Base-by-base conservation (phyloP, 2,113 vertebrate species). In the Sinocyclocheilus maitianheensis region DNA sequence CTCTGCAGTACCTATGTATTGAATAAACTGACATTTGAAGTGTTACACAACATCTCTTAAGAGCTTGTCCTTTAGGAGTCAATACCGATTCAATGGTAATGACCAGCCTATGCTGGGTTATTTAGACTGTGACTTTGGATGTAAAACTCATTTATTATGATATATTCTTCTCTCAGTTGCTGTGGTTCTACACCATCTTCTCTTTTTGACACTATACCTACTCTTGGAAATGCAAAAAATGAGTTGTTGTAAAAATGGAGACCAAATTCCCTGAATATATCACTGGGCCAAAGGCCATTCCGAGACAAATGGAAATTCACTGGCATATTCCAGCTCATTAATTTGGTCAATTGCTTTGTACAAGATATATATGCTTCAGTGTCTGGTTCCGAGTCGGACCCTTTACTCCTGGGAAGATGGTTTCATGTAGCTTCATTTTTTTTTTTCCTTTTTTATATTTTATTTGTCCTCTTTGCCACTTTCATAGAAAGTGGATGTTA, bases 291-390 rank as follows among this genome's bases (percentile, higher is more conserved):
- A 83, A 72, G 81, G 81, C 81, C 81, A 58, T 72, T 55, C 24
- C 18, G 48, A 53, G 81, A 83, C 81, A 83, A 83, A 83, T 83
- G 81, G 81, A 72, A 72, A 55, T 55, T 83, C 81, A 83, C 81
- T 83, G 48, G 65, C 24, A 55, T 72, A 83, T 83, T 83, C 81
- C 81, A 83, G 81, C 63, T 72, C 81, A 83, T 83, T 83, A 72
- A 72, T 72, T 83, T 83, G 46, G 48, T 53, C 81, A 83, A 83
- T 83, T 83, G 81, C 67, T 83, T 48, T 82, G 80, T 83, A 72
- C 81, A 58, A 72, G 81, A 55, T 72, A 20, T 51, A 71, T 83
- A 18, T 83, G 24, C 81, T 82, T 30, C 46, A 37, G 48, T 83
- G 20, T 58, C 81, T 83, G 26, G 24, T 69, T 69, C 37, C 37